phyloP scores from a whole-genome alignment of 2,888 invertebrate species.

The Xanthorhoe designata region DNA sequence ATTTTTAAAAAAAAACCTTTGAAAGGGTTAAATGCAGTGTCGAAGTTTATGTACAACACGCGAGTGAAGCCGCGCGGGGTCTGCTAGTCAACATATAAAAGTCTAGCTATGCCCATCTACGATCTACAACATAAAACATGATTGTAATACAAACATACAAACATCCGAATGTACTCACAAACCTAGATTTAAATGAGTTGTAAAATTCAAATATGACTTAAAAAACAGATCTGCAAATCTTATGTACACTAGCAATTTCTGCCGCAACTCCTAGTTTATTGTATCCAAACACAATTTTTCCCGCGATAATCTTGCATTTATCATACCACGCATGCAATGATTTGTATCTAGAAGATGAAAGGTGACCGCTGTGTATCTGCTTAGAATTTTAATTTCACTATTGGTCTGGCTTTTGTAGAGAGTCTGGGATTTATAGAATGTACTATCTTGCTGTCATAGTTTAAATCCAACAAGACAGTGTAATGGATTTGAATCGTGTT shows the following conservation, averaged over 20 bases:
- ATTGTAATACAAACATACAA: no score
- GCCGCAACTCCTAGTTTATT: conserved; percentile 14
- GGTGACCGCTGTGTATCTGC: conserved; percentile 34
- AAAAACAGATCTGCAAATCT: no score
- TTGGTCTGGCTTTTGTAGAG: conserved; percentile 15
- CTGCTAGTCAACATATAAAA: no score
- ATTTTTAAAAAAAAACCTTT: no score
- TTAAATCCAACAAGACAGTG: background rate
- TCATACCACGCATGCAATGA: conserved; percentile 32
- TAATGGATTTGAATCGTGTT: background rate
- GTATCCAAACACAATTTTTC: conserved; percentile 26
- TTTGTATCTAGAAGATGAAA: conserved; percentile 45
- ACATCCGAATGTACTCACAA: no score
- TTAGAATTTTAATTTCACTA: conserved; percentile 37
- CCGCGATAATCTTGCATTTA: conserved; percentile 31
- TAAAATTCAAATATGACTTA: no score
- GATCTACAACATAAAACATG: no score
- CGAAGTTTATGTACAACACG: no score
- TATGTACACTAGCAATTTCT: background rate
- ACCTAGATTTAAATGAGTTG: no score
- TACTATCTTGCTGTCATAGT: conserved; percentile 1
- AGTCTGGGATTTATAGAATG: background rate
- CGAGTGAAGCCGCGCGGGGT: no score
- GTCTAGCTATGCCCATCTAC: no score
- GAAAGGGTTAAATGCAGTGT: no score